Base-by-base conservation (phyloP, 2,797 vertebrate genomes). In the Lutra lutra region DNA sequence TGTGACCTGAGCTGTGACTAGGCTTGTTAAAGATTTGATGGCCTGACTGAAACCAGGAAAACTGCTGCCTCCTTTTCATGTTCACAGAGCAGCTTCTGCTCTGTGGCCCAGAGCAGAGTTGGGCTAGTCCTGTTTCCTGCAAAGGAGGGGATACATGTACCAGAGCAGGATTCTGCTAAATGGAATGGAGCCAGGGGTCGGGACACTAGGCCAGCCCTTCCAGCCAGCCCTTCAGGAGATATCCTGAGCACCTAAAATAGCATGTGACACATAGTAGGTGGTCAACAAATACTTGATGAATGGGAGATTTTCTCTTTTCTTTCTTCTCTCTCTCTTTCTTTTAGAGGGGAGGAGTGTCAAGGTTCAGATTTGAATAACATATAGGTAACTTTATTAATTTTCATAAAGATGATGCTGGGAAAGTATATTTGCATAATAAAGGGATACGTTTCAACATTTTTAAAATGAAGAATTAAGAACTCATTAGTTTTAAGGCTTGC, bases 311-410 rank as follows among this genome's bases (percentile, higher is more conserved):
- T 68, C 13, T 62, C 32, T 86, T 66, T 43, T 43, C 25, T 43
- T 43, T 43, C 11, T 72, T 72, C 35, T 56, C 7, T 40, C 73
- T 60, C 7, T 40, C 73, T 60, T 23, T 73, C 62, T 86, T 66
- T 17, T 54, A 54, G 23, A 66, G n/a, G 25, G 25, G 77, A 86
- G 40, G 46, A 89, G 27, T 86, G 64, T 43, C 54, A 86, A 38
- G 27, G n/a, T 60, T 91, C 66, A 94, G 68, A 77, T 88, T 64
- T 94, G 54, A 92, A 17, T 83, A 43, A 51, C 43, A 62, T 91
- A 11, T 90, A 77, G 86, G 43, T 87, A 91, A 56, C 40, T 77
- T 91, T n/a, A 93, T 70, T 95, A 21, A 86, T 82, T 90, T 95
- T 87, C 56, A 35, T 83, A 54, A 84, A 94, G 48, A 21, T 92